Percentiles rank a stretch among this genome's conserved stretches.
These are phyloP conservation scores for Chionoecetes opilio DNA, from an alignment of 1,140 invertebrate genomes.

Conservation along the genomic window DNA sequence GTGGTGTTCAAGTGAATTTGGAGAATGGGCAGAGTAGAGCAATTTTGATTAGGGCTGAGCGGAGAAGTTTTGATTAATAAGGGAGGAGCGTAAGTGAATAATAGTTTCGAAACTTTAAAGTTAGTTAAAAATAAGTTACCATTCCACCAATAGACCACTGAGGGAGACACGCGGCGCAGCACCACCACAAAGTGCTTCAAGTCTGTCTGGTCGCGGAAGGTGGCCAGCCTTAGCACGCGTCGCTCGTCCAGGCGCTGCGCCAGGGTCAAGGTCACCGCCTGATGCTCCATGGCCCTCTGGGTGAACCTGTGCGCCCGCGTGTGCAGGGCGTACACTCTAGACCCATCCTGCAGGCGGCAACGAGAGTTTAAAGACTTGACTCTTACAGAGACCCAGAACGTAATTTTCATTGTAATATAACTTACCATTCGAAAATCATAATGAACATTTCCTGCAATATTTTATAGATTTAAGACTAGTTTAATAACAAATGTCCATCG, in stretches of 20 bases:
- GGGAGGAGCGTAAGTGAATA: too few species aligned
- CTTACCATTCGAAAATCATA: background rate
- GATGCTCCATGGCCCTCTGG: background rate
- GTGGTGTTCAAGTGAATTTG: too few species aligned
- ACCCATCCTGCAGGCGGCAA: constrained; percentile 1
- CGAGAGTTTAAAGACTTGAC: background rate
- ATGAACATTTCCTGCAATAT: too few species aligned
- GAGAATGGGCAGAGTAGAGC: too few species aligned
- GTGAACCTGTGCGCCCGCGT: background rate
- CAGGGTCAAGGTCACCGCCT: background rate
- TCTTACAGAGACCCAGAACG: background rate
- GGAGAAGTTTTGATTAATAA: too few species aligned
- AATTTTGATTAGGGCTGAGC: too few species aligned
- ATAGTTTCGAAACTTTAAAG: too few species aligned
- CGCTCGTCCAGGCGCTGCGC: background rate
- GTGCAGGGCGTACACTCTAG: constrained; percentile 40
- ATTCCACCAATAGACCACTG: constrained; percentile 46
- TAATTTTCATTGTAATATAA: background rate
- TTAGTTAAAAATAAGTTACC: background rate
- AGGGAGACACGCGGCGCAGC: background rate
- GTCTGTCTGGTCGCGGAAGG: constrained; percentile 40
- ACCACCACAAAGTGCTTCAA: constrained; percentile 45
- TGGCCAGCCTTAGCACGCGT: background rate
- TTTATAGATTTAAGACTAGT: too few species aligned
- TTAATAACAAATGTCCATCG: too few species aligned